phyloP scores from a whole-genome alignment of 2,888 invertebrate species.

The Bursaphelenchus okinawaensis region DNA sequence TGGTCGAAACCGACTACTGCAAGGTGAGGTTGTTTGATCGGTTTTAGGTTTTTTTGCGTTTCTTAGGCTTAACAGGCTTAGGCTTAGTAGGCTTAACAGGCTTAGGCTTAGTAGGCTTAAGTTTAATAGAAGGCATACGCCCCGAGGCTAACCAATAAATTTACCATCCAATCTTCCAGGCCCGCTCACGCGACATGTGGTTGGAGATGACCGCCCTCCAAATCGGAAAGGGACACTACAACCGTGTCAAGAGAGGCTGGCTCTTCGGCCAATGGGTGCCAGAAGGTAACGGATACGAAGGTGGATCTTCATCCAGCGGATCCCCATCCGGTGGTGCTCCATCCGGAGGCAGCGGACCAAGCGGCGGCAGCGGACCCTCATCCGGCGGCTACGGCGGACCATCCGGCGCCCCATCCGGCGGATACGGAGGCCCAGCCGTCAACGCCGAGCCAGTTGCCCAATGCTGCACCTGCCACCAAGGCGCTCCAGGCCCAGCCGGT shows the following conservation, averaged over 20 bases:
- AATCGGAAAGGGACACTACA: slow-evolving; percentile 36
- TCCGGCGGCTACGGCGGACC: slow-evolving; percentile 28
- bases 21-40: slow-evolving; percentile 31
- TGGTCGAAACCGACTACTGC: slow-evolving; percentile 57
- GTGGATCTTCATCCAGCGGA: slow-evolving; percentile 14
- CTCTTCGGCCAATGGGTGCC: slow-evolving; percentile 50
- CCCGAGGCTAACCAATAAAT: background rate
- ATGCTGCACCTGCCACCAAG: slow-evolving; percentile 30
- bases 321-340: slow-evolving; percentile 30
- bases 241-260: slow-evolving; percentile 42
- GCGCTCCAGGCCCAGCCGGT: slow-evolving; percentile 39
- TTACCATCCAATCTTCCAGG: slow-evolving; percentile 31
- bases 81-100: too few relatives aligned
- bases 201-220: slow-evolving; percentile 56
- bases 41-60: background rate
- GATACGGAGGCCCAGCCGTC: slow-evolving; percentile 27
- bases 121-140: background rate
- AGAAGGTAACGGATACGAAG: slow-evolving; percentile 36
- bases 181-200: slow-evolving; percentile 56
- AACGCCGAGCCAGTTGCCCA: slow-evolving; percentile 33
- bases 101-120: too few relatives aligned
- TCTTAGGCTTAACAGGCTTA: too few relatives aligned
- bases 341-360: slow-evolving; percentile 26
- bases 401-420: slow-evolving; percentile 35
- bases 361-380: slow-evolving; percentile 25